Evolutionary conservation across 2,888 invertebrate genomes (phyloP), one percentile per base, ranked within the genome.

Genomic region (Aromia moschata): DNA sequence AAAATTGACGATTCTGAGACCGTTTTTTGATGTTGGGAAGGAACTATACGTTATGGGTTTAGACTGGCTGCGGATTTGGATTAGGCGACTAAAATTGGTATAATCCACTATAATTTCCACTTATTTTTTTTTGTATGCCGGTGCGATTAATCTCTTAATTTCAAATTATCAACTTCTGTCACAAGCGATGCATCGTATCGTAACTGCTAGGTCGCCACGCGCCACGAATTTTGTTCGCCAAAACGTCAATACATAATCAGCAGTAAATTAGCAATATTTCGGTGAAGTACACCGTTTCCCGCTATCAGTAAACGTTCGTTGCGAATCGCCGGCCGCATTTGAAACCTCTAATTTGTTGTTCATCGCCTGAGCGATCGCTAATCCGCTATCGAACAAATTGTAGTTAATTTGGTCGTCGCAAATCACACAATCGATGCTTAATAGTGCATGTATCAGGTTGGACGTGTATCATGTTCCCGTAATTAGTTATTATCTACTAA

Each of bases 401-500:
- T 67, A 64, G n/a, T n/a, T n/a, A n/a, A 67, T 68, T 67, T 63
- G 65, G 65, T 62, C 68, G 62, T 67, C 66, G 64, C 65, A 65
- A 65, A 70, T 68, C 67, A 63, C 53, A 69, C 65, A 69, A 67
- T 65, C 60, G 67, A 56, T 60, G 55, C 56, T 55, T 69, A 67
- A 69, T 65, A 66, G 59, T 58, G 59, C 58, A 51, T 41, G 58
- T 63, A 66, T 66, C 61, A 61, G 63, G 61, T 65, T 65, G 66
- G 68, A 62, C 67, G 65, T 66, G 66, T 64, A 68, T 66, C 65
- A 69, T 65, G 61, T 60, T 60, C 62, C 47, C 58, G 61, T 70
- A 68, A 68, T 69, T 68, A 67, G 64, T 63, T 66, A 68, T 65
- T 68, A 68, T 69, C 65, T 67, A 56, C n/a, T n/a, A n/a, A n/a